These are phyloP conservation scores for Nyctibius grandis DNA, from an alignment of 2,797 vertebrate species.

Conservation along the genomic window DNA sequence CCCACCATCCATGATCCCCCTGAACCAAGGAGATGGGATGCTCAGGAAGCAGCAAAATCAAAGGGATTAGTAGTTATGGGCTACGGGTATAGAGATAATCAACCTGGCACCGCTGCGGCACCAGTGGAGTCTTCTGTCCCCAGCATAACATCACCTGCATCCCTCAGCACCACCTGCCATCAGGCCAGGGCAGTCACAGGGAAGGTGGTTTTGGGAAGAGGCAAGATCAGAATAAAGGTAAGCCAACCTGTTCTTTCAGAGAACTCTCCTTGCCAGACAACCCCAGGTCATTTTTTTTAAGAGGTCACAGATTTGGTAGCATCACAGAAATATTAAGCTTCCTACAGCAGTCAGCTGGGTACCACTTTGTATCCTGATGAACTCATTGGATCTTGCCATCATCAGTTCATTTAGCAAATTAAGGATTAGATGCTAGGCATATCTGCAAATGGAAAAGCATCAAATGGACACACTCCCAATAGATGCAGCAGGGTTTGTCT, in stretches of 20 bases:
- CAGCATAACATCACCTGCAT: too few relatives aligned
- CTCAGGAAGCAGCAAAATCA: not conserved
- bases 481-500: not conserved
- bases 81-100: not conserved
- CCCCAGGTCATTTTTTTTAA: not conserved
- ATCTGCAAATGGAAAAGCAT: not conserved
- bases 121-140: not conserved
- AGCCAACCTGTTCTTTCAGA: not conserved
- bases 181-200: rapidly evolving
- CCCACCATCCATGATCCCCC: not conserved
- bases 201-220: not conserved
- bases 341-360: not conserved
- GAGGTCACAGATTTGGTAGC: not conserved
- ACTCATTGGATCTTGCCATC: not conserved
- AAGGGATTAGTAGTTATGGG: rapidly evolving
- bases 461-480: not conserved
- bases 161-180: not conserved
- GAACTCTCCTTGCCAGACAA: not conserved
- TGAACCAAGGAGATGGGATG: not conserved
- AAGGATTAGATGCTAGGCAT: not conserved
- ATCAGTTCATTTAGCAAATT: not conserved
- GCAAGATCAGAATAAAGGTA: not conserved
- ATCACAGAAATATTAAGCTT: too few relatives aligned
- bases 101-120: rapidly evolving
- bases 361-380: not conserved